phyloP scores from a whole-genome alignment of 92 coral and sea anemone species.

The Ricordea florida region DNA sequence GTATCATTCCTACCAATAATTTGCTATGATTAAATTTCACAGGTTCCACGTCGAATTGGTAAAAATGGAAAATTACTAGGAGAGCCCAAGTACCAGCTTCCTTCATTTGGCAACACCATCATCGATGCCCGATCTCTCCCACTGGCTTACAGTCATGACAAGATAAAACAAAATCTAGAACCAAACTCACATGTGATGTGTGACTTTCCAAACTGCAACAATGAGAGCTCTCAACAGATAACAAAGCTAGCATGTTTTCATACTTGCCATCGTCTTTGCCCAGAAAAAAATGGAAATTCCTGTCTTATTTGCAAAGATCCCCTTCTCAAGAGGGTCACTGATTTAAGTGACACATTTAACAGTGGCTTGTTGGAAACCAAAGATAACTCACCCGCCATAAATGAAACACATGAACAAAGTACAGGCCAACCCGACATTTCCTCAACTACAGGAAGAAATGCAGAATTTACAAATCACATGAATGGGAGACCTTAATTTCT shows the following conservation, averaged over 20 bases:
- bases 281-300: conserved; percentile 15
- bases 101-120: conserved; percentile 36
- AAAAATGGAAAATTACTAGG: conserved; percentile 20
- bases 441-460: not conserved
- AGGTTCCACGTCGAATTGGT: conserved; percentile 43
- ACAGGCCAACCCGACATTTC: not conserved
- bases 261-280: conserved; percentile 30
- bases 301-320: conserved; percentile 49
- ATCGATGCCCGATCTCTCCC: conserved; percentile 36
- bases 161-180: conserved; percentile 22
- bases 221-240: not conserved
- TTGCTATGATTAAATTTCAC: not conserved
- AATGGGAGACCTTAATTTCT: conserved; percentile 3
- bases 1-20: not conserved
- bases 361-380: conserved; percentile 1
- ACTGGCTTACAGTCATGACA: conserved; percentile 38
- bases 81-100: conserved; percentile 41
- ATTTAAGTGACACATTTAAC: conserved; percentile 28
- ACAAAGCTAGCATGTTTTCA: conserved; percentile 42
- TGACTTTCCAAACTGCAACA: conserved; percentile 33
- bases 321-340: conserved; percentile 5
- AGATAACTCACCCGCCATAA: not conserved
- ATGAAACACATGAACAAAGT: not conserved
- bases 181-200: conserved; percentile 40
- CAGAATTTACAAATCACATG: conserved; percentile 25